Percentiles rank a stretch among this genome's conserved stretches.
These are phyloP conservation scores for Spizella passerina DNA, from an alignment of 2,797 vertebrate genomes.

Conservation along the genomic window DNA sequence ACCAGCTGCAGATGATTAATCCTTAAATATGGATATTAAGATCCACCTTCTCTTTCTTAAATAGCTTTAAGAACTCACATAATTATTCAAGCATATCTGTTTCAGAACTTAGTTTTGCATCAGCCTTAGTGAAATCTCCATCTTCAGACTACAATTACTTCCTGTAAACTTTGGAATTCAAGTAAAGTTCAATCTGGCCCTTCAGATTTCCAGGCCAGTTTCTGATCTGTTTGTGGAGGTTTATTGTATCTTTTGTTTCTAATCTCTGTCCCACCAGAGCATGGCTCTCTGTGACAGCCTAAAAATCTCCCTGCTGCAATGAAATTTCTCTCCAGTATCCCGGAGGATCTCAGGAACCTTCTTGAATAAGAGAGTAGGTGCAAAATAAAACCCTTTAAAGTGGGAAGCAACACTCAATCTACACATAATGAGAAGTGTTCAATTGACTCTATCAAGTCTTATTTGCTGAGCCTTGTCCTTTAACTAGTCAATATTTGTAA, in stretches of 20 bases:
- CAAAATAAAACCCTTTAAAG: neutral
- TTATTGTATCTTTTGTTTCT: neutral
- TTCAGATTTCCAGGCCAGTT: neutral
- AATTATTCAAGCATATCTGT: neutral
- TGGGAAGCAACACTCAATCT: neutral
- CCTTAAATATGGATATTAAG: neutral
- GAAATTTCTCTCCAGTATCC: neutral
- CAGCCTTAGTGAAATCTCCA: neutral
- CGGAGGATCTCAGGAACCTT: neutral
- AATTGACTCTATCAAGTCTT: neutral
- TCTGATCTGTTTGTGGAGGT: neutral
- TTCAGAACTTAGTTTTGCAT: neutral
- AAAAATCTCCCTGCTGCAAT: neutral
- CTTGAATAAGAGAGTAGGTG: neutral
- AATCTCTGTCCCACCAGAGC: neutral
- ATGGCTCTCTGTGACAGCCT: neutral
- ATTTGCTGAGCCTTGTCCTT: conserved; percentile 21
- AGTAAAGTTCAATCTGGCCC: neutral
- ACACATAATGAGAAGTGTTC: neutral
- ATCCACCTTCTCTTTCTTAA: conserved; percentile 11
- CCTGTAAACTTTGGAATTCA: neutral
- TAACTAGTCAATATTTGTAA: conserved; percentile 39
- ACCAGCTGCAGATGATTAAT: neutral
- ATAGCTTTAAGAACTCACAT: neutral
- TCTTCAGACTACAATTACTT: neutral